phyloP scores from a whole-genome alignment of 2,888 invertebrate species.

The Lepidocyrtoides sp. region DNA sequence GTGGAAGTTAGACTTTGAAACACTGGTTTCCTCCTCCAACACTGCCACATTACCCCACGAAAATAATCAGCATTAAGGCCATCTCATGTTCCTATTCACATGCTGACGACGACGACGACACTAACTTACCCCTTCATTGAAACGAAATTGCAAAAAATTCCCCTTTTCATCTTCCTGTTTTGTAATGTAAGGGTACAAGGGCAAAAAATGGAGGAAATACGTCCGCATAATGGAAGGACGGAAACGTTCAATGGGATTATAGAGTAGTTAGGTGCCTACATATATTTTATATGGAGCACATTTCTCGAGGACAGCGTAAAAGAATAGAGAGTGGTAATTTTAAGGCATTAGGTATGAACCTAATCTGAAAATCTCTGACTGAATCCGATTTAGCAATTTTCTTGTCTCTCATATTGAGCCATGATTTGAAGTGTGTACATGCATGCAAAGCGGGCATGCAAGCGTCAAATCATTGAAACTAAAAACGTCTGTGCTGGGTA shows the following conservation, averaged over 20 bases:
- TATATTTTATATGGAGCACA: not conserved
- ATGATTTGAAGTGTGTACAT: slow-evolving; percentile 48
- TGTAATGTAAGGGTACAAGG: slow-evolving; percentile 4
- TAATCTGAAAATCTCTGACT: slow-evolving; percentile 51
- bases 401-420: slow-evolving; percentile 57
- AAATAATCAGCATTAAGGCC: slow-evolving; percentile 19
- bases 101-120: slow-evolving; percentile 4
- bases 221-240: not conserved
- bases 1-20: too few species aligned
- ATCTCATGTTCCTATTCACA: not conserved
- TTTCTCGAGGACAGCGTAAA: not conserved
- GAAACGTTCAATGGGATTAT: not conserved
- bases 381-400: slow-evolving; percentile 67
- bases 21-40: not conserved
- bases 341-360: slow-evolving; percentile 45
- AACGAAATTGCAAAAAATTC: slow-evolving; percentile 37
- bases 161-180: not conserved
- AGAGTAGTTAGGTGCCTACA: not conserved
- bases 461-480: slow-evolving; percentile 46
- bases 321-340: slow-evolving; percentile 26
- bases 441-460: slow-evolving; percentile 27
- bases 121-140: slow-evolving; percentile 40
- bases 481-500: not conserved
- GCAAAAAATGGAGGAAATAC: slow-evolving; percentile 4
- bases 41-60: not conserved